These are phyloP conservation scores for Enteromius treurensis DNA, from an alignment of 2,797 vertebrate genomes.

Conservation along the genomic window DNA sequence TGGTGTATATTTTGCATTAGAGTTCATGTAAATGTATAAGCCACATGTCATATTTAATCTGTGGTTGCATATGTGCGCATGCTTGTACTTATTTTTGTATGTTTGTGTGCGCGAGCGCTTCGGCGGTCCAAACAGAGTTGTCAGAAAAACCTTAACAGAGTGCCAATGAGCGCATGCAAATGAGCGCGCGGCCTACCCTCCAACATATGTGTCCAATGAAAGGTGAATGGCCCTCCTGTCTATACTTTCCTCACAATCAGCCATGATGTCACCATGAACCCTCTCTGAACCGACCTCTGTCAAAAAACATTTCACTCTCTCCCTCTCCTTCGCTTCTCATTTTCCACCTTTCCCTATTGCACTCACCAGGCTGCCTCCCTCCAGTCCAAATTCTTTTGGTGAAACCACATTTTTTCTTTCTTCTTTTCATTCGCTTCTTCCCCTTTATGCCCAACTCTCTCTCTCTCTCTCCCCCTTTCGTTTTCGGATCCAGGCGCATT, in stretches of 20 bases:
- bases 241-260: slow-evolving; percentile 78
- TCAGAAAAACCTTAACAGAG: slow-evolving; percentile 64
- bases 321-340: slow-evolving; percentile 61
- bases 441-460: slow-evolving; percentile 49
- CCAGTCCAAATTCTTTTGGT: slow-evolving; percentile 65
- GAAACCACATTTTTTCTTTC: slow-evolving; percentile 67
- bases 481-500: slow-evolving; percentile 42
- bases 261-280: slow-evolving; percentile 86
- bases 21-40: slow-evolving; percentile 36
- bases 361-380: slow-evolving; percentile 65
- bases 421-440: slow-evolving; percentile 69
- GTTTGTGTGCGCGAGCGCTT: slow-evolving; percentile 56
- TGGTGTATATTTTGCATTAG: slow-evolving; percentile 57
- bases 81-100: slow-evolving; percentile 56
- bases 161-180: slow-evolving; percentile 68
- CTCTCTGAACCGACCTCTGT: slow-evolving; percentile 82
- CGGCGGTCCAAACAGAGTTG: slow-evolving; percentile 66
- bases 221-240: slow-evolving; percentile 81
- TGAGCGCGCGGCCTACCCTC: slow-evolving; percentile 66
- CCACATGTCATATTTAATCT: slow-evolving; percentile 46
- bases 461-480: slow-evolving; percentile 36
- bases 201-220: slow-evolving; percentile 82
- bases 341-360: slow-evolving; percentile 67
- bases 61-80: slow-evolving; percentile 67
- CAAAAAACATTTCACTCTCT: slow-evolving; percentile 76